Conservation (phyloP, 2,113 vertebrate genomes). For the Sebastes schlegelii region DNA sequence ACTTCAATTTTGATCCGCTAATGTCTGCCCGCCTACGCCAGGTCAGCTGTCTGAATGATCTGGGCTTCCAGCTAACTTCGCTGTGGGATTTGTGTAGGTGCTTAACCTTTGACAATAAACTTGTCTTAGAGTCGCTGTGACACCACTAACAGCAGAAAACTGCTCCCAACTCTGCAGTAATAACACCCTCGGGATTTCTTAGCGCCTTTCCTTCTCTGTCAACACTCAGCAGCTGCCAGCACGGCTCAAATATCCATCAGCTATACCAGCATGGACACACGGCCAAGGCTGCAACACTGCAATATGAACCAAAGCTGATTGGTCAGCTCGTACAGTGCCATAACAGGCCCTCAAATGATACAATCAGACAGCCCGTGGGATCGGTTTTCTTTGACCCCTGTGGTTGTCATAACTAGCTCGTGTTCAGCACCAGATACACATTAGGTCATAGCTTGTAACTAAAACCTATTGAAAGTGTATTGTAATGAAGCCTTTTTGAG, state of each 20-base stretch:
- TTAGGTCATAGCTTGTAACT: constrained; percentile 63
- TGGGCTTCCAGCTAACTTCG: constrained; percentile 25
- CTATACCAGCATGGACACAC: constrained; percentile 43
- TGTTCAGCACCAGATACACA: constrained; percentile 39
- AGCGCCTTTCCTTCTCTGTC: constrained; percentile 78
- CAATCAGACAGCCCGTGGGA: constrained; percentile 43
- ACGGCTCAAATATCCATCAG: constrained; percentile 75
- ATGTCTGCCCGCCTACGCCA: constrained; percentile 15
- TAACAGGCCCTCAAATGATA: constrained; percentile 57
- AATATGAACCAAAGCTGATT: constrained; percentile 65
- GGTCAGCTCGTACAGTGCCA: constrained; percentile 49
- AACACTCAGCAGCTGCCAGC: constrained; percentile 79
- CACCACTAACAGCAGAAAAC: constrained; percentile 69
- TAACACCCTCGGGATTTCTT: constrained; percentile 77
- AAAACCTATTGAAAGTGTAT: constrained; percentile 63
- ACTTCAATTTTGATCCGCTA: constrained; percentile 23
- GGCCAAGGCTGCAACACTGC: constrained; percentile 51
- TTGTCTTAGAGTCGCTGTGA: constrained; percentile 62
- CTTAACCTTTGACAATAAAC: constrained; percentile 79
- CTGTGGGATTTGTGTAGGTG: constrained; percentile 55
- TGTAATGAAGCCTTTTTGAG: constrained; percentile 58
- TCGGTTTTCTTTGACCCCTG: constrained; percentile 50
- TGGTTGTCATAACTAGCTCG: constrained; percentile 55
- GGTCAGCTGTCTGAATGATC: constrained; percentile 20
- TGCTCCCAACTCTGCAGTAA: constrained; percentile 69